phyloP scores from a whole-genome alignment of 2,888 invertebrate genomes.

The Brachynemurus nebulosus region DNA sequence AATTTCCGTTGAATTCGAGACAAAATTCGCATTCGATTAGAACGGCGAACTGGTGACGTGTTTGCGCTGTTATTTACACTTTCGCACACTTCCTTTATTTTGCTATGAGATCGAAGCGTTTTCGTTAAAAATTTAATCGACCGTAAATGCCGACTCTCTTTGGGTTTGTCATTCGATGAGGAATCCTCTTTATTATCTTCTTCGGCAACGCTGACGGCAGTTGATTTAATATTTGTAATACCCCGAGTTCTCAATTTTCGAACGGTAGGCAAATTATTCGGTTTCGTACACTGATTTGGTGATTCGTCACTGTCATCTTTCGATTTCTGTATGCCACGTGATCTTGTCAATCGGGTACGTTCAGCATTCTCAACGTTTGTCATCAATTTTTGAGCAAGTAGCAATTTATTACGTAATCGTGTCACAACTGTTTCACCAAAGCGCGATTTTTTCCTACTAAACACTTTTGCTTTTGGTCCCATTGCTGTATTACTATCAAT shows the following conservation, averaged over 20 bases:
- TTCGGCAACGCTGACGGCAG: not conserved
- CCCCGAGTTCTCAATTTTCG: not conserved
- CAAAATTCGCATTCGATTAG: constrained; percentile 5
- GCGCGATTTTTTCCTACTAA: constrained; percentile 8
- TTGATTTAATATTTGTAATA: not conserved
- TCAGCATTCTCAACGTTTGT: constrained; percentile 12
- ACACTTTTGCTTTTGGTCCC: constrained; percentile 23
- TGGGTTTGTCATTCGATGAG: too few relatives aligned
- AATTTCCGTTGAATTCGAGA: not conserved
- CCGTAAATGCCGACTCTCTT: not conserved
- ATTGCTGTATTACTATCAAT: constrained; percentile 26
- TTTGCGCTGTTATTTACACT: constrained; percentile 3
- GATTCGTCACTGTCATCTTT: constrained; percentile 6
- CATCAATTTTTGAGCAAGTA: constrained; percentile 9
- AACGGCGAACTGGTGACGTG: not conserved
- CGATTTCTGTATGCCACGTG: constrained; percentile 7
- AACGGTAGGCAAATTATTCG: not conserved
- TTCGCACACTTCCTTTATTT: constrained; percentile 3
- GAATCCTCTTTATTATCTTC: too few relatives aligned
- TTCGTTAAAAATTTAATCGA: not conserved
- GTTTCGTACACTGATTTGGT: too few relatives aligned
- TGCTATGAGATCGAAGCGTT: constrained; percentile 3
- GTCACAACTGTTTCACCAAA: constrained; percentile 20
- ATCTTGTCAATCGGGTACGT: constrained; percentile 9
- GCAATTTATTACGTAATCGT: constrained; percentile 14